Conservation (phyloP, 2,113 vertebrate genomes). For the Chaetodon trifascialis region DNA sequence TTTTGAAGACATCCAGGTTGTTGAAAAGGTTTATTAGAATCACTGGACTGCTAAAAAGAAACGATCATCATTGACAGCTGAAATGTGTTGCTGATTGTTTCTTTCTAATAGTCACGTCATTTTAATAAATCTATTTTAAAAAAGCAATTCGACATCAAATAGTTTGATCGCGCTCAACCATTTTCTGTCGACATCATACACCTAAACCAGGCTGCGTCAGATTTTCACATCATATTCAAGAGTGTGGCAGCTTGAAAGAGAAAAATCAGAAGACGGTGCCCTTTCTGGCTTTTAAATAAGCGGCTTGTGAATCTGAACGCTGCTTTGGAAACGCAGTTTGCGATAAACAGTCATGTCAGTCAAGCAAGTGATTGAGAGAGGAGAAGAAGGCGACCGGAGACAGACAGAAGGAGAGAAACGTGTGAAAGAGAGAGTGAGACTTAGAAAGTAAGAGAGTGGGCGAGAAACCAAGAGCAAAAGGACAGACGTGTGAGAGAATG, state of each 20-base stretch:
- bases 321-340: conserved; percentile 1
- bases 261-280: neutral
- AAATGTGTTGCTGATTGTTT: no score
- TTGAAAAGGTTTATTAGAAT: no score
- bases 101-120: no score
- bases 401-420: neutral
- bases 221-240: conserved; percentile 10
- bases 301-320: conserved; percentile 23
- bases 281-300: conserved; percentile 3
- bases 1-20: no score
- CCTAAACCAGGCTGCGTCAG: neutral
- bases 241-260: neutral
- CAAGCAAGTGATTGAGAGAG: conserved; percentile 2
- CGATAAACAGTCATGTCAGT: conserved; percentile 33
- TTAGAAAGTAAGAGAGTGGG: conserved; percentile 29
- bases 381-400: neutral
- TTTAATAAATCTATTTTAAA: no score
- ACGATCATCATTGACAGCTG: no score
- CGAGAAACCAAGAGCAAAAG: conserved; percentile 32
- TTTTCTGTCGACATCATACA: no score
- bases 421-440: conserved; percentile 7
- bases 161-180: no score
- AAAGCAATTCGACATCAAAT: no score
- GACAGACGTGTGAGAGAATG: conserved; percentile 16
- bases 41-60: no score